phyloP scores from a whole-genome alignment of 1,140 invertebrate species.

The Pseudobourletiella spinata region DNA sequence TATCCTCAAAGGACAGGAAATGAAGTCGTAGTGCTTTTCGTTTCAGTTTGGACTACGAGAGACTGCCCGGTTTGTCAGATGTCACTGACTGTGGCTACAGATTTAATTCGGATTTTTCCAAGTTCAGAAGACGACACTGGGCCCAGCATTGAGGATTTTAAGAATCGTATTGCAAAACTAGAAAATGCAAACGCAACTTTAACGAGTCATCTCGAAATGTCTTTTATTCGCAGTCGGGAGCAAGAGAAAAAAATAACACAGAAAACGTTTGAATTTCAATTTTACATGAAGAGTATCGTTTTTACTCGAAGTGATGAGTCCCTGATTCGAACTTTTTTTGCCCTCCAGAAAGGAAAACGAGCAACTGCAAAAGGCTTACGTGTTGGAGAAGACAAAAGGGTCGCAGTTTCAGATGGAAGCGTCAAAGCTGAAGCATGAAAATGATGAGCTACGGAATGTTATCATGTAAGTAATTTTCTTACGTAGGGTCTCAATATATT shows the following conservation, averaged over 20 bases:
- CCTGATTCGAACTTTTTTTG: background rate
- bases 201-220: conserved; percentile 1
- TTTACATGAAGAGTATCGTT: background rate
- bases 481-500: background rate
- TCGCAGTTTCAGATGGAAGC: conserved; percentile 4
- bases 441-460: conserved; percentile 19
- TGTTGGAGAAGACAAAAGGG: background rate
- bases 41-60: conserved; percentile 20
- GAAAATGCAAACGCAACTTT: conserved; percentile 6
- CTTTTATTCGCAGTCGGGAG: conserved; percentile 11
- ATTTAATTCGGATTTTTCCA: conserved; percentile 19
- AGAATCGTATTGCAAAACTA: background rate
- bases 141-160: conserved; percentile 1
- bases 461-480: conserved; percentile 9
- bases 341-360: background rate
- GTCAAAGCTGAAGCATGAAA: conserved; percentile 15
- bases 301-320: too few species aligned
- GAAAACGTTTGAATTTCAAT: background rate
- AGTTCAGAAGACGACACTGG: conserved; percentile 5
- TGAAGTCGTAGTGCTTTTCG: too few species aligned
- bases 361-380: background rate
- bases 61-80: conserved; percentile 17
- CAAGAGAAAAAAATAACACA: conserved; percentile 1
- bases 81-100: conserved; percentile 13
- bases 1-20: too few species aligned